These are phyloP conservation scores for Sweltsa coloradensis DNA, from an alignment of 1,140 invertebrate genomes.

Conservation along the genomic window DNA sequence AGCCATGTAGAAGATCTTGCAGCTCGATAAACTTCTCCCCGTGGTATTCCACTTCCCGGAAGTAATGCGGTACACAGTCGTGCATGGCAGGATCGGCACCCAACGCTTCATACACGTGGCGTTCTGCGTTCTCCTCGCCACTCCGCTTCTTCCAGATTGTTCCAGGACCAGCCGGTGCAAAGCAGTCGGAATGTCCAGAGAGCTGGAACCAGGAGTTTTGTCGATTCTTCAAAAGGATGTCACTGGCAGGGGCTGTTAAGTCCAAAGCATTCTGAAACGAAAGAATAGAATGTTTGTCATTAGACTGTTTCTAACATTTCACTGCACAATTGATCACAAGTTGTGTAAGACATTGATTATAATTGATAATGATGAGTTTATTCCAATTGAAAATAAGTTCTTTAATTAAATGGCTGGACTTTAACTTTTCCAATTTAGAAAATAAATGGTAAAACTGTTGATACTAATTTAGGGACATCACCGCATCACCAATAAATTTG, in stretches of 20 bases:
- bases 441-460: no score
- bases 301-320: no score
- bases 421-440: no score
- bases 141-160: conserved; percentile 87
- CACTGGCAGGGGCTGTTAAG: conserved; percentile 80
- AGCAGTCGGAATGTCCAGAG: conserved; percentile 83
- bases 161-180: conserved; percentile 85
- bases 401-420: no score
- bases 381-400: no score
- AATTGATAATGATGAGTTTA: no score
- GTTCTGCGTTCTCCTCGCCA: conserved; percentile 35
- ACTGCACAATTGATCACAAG: no score
- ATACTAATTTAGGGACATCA: no score
- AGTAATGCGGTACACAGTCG: conserved; percentile 75
- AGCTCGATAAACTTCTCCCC: conserved; percentile 83
- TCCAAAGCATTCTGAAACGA: conserved; percentile 75
- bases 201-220: conserved; percentile 80
- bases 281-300: no score
- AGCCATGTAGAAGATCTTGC: conserved; percentile 75
- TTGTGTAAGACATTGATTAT: no score
- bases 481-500: no score
- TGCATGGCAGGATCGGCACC: conserved; percentile 59
- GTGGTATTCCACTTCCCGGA: conserved; percentile 72
- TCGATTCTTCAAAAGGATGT: conserved; percentile 68
- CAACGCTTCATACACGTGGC: conserved; percentile 54